Conservation (phyloP, 2,113 vertebrate genomes). For the Triplophysa rosa region DNA sequence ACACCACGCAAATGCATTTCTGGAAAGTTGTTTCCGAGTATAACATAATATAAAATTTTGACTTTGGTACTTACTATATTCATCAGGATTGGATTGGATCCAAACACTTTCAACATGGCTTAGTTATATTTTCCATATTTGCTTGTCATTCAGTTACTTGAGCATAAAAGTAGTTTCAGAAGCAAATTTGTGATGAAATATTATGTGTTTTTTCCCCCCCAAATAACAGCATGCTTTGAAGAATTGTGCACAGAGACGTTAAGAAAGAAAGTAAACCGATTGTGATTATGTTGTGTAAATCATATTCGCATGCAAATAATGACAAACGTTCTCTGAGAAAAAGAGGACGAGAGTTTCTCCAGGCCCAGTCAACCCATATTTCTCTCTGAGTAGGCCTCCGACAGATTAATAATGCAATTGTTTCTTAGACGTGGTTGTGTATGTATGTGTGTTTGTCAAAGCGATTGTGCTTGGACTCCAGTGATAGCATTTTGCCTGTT, state of each 20-base stretch:
- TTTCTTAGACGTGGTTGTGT: neutral
- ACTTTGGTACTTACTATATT: neutral
- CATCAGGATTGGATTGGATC: neutral
- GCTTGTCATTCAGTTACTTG: neutral
- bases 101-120: neutral
- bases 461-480: neutral
- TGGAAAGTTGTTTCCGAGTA: neutral
- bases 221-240: neutral
- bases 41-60: neutral
- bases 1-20: neutral
- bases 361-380: neutral
- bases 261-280: neutral
- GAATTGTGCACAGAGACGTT: neutral
- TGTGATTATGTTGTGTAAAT: too few species aligned
- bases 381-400: slow-evolving; percentile 4
- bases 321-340: neutral
- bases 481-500: slow-evolving; percentile 50
- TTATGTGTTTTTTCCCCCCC: neutral
- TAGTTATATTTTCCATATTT: neutral
- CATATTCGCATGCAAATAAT: too few species aligned
- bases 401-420: slow-evolving; percentile 28
- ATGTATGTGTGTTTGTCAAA: slow-evolving; percentile 1
- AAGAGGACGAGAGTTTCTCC: neutral
- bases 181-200: neutral
- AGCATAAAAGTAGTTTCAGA: neutral